Base-by-base conservation (phyloP, 1,140 invertebrate species). In the Thrips palmi region DNA sequence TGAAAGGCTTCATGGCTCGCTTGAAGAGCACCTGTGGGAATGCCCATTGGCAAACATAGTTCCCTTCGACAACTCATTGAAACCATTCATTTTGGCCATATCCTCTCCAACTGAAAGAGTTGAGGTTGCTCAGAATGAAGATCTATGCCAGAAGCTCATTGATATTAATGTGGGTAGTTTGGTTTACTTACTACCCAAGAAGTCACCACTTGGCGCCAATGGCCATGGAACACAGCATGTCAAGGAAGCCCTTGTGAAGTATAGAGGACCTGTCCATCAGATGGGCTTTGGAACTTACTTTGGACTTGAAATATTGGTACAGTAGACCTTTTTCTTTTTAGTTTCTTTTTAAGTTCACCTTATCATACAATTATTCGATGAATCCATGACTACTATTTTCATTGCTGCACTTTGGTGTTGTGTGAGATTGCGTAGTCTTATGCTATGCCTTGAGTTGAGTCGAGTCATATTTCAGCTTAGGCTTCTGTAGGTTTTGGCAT, bases 231-330 rank as follows among this genome's bases (percentile, higher is more conserved):
- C 19, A 33, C 15, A 37, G n/a, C 34, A 29, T 20, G 20, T n/a
- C n/a, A n/a, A 38, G 21, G 18, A 25, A 21, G 44, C 45, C n/a
- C 25, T 46, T 22, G 43, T 52, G 21, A 45, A 39, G 33, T 51
- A 44, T 37, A 49, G 46, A 41, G 47, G 47, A 21, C 43, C 42
- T 21, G 38, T 51, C 24, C 21, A 36, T 22, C 43, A 43, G 32
- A 38, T 44, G 37, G 50, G 50, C 11, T 44, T 36, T 37, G 50
- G 49, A 39, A 30, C 35, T 24, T 49, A 46, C 40, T 52, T 45
- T 46, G 49, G 49, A 46, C 43, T 52, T 29, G 50, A 49, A 30
- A 20, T 51, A 24, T 46, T 49, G 50, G 46, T 49, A 48, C 36
- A 44, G 21, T 18, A 19, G 12, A 27, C 33, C 14, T 14, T 19